Evolutionary conservation across 2,113 vertebrate species (phyloP).

Genomic region (Daubentonia madagascariensis): DNA sequence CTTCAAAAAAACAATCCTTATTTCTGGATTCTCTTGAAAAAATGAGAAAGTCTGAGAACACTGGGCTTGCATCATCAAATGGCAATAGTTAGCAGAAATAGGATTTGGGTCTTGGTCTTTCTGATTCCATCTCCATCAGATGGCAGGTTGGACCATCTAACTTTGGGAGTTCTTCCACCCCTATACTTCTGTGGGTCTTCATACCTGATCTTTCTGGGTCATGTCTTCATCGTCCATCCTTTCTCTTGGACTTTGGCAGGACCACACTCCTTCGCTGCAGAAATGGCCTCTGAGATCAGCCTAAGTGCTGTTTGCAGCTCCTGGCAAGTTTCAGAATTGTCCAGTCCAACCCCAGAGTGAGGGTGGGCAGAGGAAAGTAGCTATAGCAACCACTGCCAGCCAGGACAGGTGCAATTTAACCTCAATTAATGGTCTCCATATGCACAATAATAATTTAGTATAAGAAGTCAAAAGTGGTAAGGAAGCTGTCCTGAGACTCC

Average conservation of each 20-base stretch:
- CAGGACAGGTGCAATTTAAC: background rate
- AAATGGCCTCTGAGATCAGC: background rate
- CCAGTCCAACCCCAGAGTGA: background rate
- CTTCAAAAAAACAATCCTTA: background rate
- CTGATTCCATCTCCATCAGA: background rate
- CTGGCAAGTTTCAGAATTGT: background rate
- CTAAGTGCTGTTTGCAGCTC: background rate
- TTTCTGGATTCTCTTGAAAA: background rate
- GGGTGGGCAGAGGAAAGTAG: background rate
- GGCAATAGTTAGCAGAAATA: background rate
- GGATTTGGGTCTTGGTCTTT: background rate
- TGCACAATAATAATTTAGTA: background rate
- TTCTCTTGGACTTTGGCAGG: background rate
- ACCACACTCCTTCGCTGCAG: background rate
- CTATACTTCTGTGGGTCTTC: background rate
- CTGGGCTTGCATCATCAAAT: background rate
- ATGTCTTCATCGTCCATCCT: background rate
- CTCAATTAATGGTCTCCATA: slow-evolving; percentile 23
- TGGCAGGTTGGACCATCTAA: background rate
- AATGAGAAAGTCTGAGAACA: background rate
- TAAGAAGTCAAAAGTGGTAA: slow-evolving; percentile 25
- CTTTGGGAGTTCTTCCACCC: background rate
- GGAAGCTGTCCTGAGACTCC: background rate
- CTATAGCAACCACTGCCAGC: background rate
- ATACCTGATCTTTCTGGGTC: background rate